Percentiles rank a stretch among this genome's conserved stretches.
Evolutionary conservation across 1,140 invertebrate genomes (phyloP).

Genomic region (Chrysopa pallens): DNA sequence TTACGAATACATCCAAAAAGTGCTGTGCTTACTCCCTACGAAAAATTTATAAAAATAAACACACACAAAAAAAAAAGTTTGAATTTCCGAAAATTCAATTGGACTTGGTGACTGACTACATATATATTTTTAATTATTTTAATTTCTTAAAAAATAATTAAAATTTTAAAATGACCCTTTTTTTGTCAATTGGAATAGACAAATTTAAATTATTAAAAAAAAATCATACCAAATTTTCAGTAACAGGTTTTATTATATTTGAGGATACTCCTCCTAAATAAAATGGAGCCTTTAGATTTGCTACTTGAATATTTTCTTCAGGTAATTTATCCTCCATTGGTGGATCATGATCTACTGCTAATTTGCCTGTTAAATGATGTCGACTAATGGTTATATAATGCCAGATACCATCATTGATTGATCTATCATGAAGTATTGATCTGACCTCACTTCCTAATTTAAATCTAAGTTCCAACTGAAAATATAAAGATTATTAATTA

Average conservation of each 20-base stretch:
- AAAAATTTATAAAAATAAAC: conserved; percentile 1
- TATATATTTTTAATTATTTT: too few relatives aligned
- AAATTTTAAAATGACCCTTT: too few relatives aligned
- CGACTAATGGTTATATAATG: conserved; percentile 53
- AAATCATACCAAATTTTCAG: conserved; percentile 7
- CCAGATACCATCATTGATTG: conserved; percentile 74
- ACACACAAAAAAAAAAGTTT: too few relatives aligned
- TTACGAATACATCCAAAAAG: conserved; percentile 81
- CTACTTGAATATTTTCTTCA: conserved; percentile 35
- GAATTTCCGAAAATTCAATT: neutral
- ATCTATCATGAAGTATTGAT: conserved; percentile 16
- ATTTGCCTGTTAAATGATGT: conserved; percentile 31
- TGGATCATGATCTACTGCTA: conserved; percentile 47
- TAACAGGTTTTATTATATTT: conserved; percentile 11
- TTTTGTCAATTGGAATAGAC: too few relatives aligned
- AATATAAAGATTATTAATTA: too few relatives aligned
- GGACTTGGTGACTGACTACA: too few relatives aligned
- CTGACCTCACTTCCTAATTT: neutral
- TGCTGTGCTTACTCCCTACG: conserved; percentile 30
- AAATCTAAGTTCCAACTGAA: too few relatives aligned
- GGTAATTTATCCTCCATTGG: conserved; percentile 30
- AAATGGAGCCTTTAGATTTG: conserved; percentile 43
- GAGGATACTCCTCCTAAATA: conserved; percentile 56
- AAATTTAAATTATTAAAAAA: too few relatives aligned
- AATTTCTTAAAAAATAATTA: too few relatives aligned